Base-by-base conservation (phyloP, 1,140 invertebrate species). In the Asbolus verrucosus region DNA sequence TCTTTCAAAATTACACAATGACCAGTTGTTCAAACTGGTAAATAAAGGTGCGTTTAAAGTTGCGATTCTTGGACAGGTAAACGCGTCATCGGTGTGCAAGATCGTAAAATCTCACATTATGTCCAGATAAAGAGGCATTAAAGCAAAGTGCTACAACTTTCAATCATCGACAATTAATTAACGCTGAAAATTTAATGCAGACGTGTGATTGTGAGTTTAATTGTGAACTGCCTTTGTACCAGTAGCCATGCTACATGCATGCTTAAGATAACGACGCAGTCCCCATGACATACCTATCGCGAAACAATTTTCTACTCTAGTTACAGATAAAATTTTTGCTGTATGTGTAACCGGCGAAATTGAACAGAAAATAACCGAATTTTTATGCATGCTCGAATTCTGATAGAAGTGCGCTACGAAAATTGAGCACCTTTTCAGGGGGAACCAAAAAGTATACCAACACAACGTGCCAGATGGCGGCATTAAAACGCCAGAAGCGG, bases 401-500 rank as follows among this genome's bases (percentile, higher is more conserved):
- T 63, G 61, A 63, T 63, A 63, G 61, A 41, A 63, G 61, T 41
- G 39, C n/a, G n/a, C 61, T 21, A 38, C 19, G 61, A 63, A 63
- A 63, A 62, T 36, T 31, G 59, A 62, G 15, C 59, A 62, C 36
- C 59, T 62, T 24, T 13, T 14, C 14, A 62, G 36, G 36, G 33
- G 61, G 61, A 63, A 24, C 61, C 39, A 62, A 62, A 62, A 62
- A 38, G n/a, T n/a, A 62, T 62, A 36, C 59, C 59, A 36, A 38
- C 18, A 9, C 18, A 38, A 63, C 61, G 33, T 63, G 61, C 39
- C 61, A 63, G 61, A 63, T 63, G 39, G 33, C 33, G 61, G 39
- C 33, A 41, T 63, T 41, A 63, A 63, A 63, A 63, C 33, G 61
- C 61, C 61, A 63, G 61, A 63, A 63, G 61, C 61, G 33, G 41